These are phyloP conservation scores for Cheirogaleus major DNA, from an alignment of 2,797 vertebrate species.

Conservation along the genomic window DNA sequence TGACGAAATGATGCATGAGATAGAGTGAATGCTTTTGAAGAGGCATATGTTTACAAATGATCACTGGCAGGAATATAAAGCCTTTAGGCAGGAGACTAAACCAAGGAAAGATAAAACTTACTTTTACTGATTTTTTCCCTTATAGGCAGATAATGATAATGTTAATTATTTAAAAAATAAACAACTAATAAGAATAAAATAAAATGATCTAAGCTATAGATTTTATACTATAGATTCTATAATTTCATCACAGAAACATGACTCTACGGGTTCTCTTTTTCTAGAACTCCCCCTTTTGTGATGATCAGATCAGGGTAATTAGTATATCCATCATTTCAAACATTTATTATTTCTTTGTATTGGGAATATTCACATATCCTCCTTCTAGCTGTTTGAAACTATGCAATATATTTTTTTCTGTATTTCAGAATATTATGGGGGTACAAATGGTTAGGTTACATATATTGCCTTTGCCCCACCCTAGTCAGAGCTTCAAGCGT, in stretches of 20 bases:
- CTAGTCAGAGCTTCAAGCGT: too few species aligned
- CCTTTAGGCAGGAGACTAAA: background rate
- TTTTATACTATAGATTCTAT: background rate
- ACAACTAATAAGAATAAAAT: background rate
- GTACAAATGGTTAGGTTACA: too few species aligned
- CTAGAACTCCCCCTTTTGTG: background rate
- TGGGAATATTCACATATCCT: too few species aligned
- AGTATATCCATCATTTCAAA: too few species aligned
- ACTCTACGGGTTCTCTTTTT: background rate
- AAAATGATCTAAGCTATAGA: background rate
- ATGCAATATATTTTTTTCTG: too few species aligned
- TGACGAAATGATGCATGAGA: background rate
- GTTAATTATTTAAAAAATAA: background rate
- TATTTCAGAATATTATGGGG: too few species aligned
- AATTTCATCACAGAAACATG: background rate
- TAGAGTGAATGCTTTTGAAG: background rate
- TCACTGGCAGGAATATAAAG: background rate
- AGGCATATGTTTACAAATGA: background rate
- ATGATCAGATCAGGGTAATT: too few species aligned
- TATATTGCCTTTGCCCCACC: too few species aligned
- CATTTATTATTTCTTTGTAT: too few species aligned
- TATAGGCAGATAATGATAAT: background rate
- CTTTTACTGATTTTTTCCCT: background rate
- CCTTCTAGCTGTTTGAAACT: too few species aligned
- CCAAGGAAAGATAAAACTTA: background rate